These are phyloP conservation scores for Electrophaes corylata DNA, from an alignment of 2,888 invertebrate genomes.

Conservation along the genomic window DNA sequence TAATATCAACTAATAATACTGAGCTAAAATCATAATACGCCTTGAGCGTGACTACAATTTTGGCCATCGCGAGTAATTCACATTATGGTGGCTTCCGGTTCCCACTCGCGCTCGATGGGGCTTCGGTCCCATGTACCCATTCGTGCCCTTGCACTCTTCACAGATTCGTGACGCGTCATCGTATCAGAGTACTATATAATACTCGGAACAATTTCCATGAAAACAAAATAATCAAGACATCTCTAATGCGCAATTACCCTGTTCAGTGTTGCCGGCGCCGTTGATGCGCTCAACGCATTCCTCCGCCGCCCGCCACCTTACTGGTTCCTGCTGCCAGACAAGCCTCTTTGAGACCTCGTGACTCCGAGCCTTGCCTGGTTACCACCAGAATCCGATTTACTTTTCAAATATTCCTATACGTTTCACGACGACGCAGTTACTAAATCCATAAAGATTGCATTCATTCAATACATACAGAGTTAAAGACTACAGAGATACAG, in stretches of 20 bases:
- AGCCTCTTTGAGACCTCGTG: slow-evolving; percentile 8
- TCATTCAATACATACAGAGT: slow-evolving; percentile 19
- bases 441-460: slow-evolving; percentile 14
- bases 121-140: slow-evolving; percentile 36
- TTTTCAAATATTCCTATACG: neutral
- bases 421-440: neutral
- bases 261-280: neutral
- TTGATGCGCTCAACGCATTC: slow-evolving; percentile 2
- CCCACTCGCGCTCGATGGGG: slow-evolving; percentile 38
- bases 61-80: slow-evolving; percentile 78
- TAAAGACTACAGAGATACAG: slow-evolving; percentile 28
- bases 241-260: slow-evolving; percentile 8
- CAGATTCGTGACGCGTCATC: slow-evolving; percentile 7
- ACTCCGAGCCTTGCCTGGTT: slow-evolving; percentile 12
- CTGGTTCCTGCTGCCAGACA: slow-evolving; percentile 4
- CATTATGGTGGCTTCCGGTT: slow-evolving; percentile 41
- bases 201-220: no score
- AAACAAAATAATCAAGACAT: neutral
- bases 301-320: slow-evolving; percentile 1
- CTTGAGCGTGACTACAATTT: slow-evolving; percentile 74
- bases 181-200: neutral
- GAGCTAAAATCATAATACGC: slow-evolving; percentile 77
- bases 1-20: slow-evolving; percentile 74
- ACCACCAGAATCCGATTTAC: slow-evolving; percentile 4
- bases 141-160: slow-evolving; percentile 13